Base-by-base conservation (phyloP, 2,888 invertebrate genomes). In the Agrotis segetum region DNA sequence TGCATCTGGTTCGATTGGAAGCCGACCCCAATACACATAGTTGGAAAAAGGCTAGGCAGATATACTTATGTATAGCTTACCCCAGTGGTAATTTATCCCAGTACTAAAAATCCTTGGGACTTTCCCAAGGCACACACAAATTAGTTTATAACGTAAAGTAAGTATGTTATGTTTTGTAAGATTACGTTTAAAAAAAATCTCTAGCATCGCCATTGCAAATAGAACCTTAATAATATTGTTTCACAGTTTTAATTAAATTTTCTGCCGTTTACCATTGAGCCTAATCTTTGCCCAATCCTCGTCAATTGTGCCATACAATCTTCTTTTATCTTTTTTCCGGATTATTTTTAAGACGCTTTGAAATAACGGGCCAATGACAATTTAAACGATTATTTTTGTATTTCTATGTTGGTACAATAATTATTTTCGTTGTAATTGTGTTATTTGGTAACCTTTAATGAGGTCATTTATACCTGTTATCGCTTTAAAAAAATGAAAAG, bases 231-330 rank as follows among this genome's bases (percentile, higher is more conserved):
- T 67, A 62, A 74, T 74, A 69, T 78, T 59, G 59, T 74, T 74
- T 64, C 53, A 68, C 78, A 74, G 61, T 81, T 74, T 71, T 82
- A 81, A 81, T 81, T 81, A 81, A 81, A 82, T 81, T 74, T 68
- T 68, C 71, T 61, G 67, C 56, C 55, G 74, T 64, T 69, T 78
- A 29, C 67, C 74, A 78, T 81, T 74, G 68, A 66, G 71, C 60
- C 49, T 67, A 68, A 77, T 81, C 78, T 77, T 69, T 63, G 65
- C 63, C 62, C 59, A 76, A 81, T 76, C 59, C 77, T 52, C 68
- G 49, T 68, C 77, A 63, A 77, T 72, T 62, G 49, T 64, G 50
- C 29, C 50, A 55, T 59, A 49, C 67, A 81, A 81, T 76, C 52
- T 71, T 52, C 50, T 67, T 75, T 81, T 67, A 81, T 75, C 47